phyloP scores from a whole-genome alignment of 2,888 invertebrate species.

The Sclerodermus sp. region DNA sequence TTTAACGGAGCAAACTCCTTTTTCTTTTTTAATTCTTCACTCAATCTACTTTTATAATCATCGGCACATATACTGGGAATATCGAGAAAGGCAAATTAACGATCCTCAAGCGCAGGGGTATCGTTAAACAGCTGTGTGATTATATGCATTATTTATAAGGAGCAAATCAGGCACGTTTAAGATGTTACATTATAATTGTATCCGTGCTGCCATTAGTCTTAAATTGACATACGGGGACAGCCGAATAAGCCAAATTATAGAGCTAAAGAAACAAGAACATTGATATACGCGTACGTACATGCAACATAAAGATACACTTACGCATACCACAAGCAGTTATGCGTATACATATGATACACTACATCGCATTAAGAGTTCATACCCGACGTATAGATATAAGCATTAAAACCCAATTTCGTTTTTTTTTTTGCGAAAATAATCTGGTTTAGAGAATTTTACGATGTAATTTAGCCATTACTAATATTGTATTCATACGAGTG shows the following conservation, averaged over 20 bases:
- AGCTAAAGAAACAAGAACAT: slow-evolving; percentile 34
- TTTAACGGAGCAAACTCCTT: too few species aligned
- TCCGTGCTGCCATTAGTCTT: slow-evolving; percentile 50
- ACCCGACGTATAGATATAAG: slow-evolving; percentile 31
- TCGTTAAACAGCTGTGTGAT: slow-evolving; percentile 14
- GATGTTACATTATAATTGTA: slow-evolving; percentile 26
- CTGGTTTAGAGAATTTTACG: too few species aligned
- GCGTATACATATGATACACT: neutral
- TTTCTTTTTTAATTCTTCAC: too few species aligned
- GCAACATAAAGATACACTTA: too few species aligned
- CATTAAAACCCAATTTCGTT: slow-evolving; percentile 7
- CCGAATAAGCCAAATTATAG: slow-evolving; percentile 41
- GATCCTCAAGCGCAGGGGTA: slow-evolving; percentile 12
- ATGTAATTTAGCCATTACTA: too few species aligned
- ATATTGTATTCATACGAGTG: neutral
- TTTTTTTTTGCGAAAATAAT: neutral
- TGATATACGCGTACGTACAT: too few species aligned
- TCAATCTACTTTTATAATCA: too few species aligned
- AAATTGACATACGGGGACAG: slow-evolving; percentile 25
- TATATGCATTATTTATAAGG: slow-evolving; percentile 13
- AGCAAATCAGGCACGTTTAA: slow-evolving; percentile 15
- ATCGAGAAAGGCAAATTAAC: neutral
- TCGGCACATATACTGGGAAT: too few species aligned
- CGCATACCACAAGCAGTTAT: slow-evolving; percentile 8
- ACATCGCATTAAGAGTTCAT: slow-evolving; percentile 14